Evolutionary conservation across 2,113 vertebrate species (phyloP), one percentile per base, ranked within the genome.

Genomic region (Nibea coibor): DNA sequence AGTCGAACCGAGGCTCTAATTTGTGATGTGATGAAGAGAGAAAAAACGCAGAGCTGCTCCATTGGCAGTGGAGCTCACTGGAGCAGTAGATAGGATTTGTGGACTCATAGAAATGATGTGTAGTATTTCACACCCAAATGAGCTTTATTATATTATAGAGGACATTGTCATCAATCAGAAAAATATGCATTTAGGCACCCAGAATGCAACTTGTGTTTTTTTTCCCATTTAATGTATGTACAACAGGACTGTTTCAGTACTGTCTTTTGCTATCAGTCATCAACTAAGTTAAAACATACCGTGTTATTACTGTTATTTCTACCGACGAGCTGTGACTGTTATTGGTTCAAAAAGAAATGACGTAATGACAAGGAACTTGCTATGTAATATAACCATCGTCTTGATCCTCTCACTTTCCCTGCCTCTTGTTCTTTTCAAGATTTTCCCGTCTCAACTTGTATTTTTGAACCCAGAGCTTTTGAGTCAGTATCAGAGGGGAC

Each of bases 71-170:
- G 53, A 61, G 75, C 75, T 85, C 84, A 72, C 57, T 84, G 80
- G 64, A 85, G 87, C 85, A 78, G 70, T 43, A 56, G 64, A 86
- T 80, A 11, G 79, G 57, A 91, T 84, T 76, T 89, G 66, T 67
- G 45, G 79, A 75, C 71, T 80, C 47, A 35, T 62, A 61, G 59
- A 83, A 84, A 76, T 81, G 78, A 70, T 72, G 75, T 45, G 61
- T 57, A 65, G 77, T 73, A 79, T 90, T 90, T 90, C 82, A 87
- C 88, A 90, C 63, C 78, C 75, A 90, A 87, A 89, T 85, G 71
- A 81, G 72, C 80, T 88, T 83, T 57, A 81, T 87, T 88, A 85
- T 83, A 89, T 79, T 75, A 81, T 47, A 56, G 75, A 67, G 42
- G 50, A 78, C 70, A 63, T 50, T 72, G 81, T 83, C 83, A 85